Conservation (phyloP, 2,797 vertebrate genomes). For the Anomalospiza imberbis region DNA sequence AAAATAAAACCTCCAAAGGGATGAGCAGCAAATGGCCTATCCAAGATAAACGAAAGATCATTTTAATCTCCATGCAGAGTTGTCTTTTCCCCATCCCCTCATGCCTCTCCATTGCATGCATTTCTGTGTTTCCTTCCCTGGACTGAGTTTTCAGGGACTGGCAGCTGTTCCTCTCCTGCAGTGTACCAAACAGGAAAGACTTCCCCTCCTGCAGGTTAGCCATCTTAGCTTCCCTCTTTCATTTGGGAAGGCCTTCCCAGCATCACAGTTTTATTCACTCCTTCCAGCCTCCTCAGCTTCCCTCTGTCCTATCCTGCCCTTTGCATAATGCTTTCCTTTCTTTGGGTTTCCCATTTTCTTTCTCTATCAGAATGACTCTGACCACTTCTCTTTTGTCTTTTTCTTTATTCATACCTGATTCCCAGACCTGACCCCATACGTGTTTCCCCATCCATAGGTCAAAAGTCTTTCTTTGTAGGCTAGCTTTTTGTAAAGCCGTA, state of each 20-base stretch:
- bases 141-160: neutral
- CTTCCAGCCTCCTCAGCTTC: neutral
- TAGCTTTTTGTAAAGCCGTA: neutral
- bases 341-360: neutral
- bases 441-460: neutral
- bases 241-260: neutral
- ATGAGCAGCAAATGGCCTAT: neutral
- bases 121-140: neutral
- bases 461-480: neutral
- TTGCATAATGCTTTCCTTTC: neutral
- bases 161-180: neutral
- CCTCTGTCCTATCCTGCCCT: neutral
- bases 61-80: neutral
- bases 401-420: neutral
- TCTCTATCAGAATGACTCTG: neutral
- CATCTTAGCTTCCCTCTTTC: neutral
- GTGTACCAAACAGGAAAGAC: neutral
- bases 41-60: neutral
- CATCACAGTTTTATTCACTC: neutral
- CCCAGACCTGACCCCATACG: neutral
- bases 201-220: neutral
- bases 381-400: neutral
- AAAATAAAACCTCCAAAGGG: neutral
- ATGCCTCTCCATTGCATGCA: neutral
- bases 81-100: neutral